These are phyloP conservation scores for Calypte anna DNA, from an alignment of 2,113 vertebrate species.

Conservation along the genomic window DNA sequence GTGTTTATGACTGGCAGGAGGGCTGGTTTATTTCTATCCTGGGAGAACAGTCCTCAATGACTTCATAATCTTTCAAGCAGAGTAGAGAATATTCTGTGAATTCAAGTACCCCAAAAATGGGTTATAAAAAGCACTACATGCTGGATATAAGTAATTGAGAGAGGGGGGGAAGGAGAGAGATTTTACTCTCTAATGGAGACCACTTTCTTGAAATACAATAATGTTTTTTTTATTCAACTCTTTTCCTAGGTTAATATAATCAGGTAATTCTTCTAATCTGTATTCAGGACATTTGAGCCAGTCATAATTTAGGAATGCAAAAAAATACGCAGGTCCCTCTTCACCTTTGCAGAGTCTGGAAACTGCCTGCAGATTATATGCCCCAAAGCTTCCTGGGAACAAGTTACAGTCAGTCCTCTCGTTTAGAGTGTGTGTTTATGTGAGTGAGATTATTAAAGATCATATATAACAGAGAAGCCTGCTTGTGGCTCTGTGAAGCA, in stretches of 20 bases:
- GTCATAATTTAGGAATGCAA: conserved; percentile 27
- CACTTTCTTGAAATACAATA: conserved; percentile 40
- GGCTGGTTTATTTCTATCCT: neutral
- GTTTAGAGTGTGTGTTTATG: neutral
- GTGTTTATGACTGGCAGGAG: conserved; percentile 36
- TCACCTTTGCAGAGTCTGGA: conserved; percentile 19
- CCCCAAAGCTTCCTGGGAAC: neutral
- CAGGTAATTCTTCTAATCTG: conserved; percentile 48
- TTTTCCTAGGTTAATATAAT: conserved; percentile 36
- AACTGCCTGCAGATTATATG: neutral
- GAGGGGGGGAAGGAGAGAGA: neutral
- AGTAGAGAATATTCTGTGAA: conserved; percentile 1
- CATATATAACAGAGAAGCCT: neutral
- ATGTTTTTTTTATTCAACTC: conserved; percentile 30
- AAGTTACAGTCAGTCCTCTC: neutral
- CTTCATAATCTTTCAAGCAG: conserved; percentile 41
- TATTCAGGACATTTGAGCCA: conserved; percentile 41
- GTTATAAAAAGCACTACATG: conserved; percentile 22
- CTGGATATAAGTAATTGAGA: neutral
- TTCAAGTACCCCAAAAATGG: conserved; percentile 25
- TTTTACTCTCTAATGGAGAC: conserved; percentile 29
- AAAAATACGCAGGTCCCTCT: conserved; percentile 32
- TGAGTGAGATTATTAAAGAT: conserved; percentile 37
- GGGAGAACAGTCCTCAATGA: neutral
- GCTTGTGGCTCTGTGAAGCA: neutral